Percentiles rank a stretch among this genome's conserved stretches.
Conservation (phyloP, 1,140 invertebrate species). For the Trypoxylus dichotomus region DNA sequence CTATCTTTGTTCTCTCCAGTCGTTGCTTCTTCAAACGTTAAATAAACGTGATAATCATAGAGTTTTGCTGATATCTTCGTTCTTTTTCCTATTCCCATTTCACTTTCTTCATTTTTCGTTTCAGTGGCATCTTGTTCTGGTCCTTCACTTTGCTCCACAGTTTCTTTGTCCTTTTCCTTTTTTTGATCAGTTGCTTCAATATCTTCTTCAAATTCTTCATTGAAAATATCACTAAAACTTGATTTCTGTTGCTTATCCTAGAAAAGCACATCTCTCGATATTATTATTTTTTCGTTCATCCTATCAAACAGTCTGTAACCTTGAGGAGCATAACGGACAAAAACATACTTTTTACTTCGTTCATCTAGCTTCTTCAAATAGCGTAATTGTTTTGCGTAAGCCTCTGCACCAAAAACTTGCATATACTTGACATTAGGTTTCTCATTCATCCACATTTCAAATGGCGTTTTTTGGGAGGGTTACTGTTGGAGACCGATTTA, state of each 20-base stretch:
- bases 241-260: no score
- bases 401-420: no score
- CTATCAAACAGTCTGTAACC: constrained; percentile 17
- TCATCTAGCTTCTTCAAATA: constrained; percentile 14
- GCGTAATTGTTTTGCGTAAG: neutral
- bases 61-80: no score
- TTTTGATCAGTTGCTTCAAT: neutral
- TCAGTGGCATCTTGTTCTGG: no score
- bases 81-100: neutral
- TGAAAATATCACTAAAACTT: constrained; percentile 28
- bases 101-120: neutral
- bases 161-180: neutral
- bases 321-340: constrained; percentile 28
- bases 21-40: no score
- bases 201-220: no score
- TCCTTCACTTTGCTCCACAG: neutral
- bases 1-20: no score
- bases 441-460: neutral
- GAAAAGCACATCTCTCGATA: no score
- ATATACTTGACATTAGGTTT: constrained; percentile 10
- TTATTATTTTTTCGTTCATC: constrained; percentile 26
- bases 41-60: no score
- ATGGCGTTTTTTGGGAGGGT: no score
- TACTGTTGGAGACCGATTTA: no score
- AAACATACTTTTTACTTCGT: constrained; percentile 7